Percentiles rank a stretch among this genome's conserved stretches.
Evolutionary conservation across 1,140 invertebrate genomes (phyloP).

Genomic region (Philotrypesis tridentata): DNA sequence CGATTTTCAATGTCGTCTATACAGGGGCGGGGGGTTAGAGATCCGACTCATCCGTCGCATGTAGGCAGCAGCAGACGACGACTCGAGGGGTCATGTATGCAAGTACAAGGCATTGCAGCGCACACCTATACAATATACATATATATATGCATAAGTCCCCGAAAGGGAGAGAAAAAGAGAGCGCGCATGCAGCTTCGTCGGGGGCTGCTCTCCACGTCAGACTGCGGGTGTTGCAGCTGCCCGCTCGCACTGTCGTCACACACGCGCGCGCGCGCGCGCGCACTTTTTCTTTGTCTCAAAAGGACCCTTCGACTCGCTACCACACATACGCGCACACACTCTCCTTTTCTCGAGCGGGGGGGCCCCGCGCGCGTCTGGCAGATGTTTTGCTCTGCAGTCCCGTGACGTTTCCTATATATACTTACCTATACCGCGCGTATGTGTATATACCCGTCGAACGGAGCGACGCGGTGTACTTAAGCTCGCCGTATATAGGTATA

Average conservation of each 20-base stretch:
- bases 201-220: slow-evolving; percentile 69
- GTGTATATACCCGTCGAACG: slow-evolving; percentile 47
- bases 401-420: slow-evolving; percentile 65
- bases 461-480: slow-evolving; percentile 35
- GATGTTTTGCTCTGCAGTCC: slow-evolving; percentile 61
- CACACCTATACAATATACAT: not conserved
- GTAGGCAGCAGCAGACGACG: not conserved
- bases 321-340: slow-evolving; percentile 12
- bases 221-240: slow-evolving; percentile 66
- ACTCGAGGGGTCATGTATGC: not conserved
- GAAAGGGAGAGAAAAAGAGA: slow-evolving; percentile 52
- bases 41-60: no score
- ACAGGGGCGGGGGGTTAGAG: no score
- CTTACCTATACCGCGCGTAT: slow-evolving; percentile 60
- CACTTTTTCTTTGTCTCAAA: slow-evolving; percentile 73
- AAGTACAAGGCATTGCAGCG: not conserved
- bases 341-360: slow-evolving; percentile 59
- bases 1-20: slow-evolving; percentile 52
- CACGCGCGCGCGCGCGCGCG: slow-evolving; percentile 52
- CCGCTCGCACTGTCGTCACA: slow-evolving; percentile 60
- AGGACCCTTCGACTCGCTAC: slow-evolving; percentile 63
- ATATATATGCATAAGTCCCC: slow-evolving; percentile 53
- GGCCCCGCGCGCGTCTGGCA: slow-evolving; percentile 67
- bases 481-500: not conserved
- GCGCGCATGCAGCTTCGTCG: slow-evolving; percentile 53